Conservation (phyloP, 2,888 invertebrate genomes). For the Conchocele bisecta region DNA sequence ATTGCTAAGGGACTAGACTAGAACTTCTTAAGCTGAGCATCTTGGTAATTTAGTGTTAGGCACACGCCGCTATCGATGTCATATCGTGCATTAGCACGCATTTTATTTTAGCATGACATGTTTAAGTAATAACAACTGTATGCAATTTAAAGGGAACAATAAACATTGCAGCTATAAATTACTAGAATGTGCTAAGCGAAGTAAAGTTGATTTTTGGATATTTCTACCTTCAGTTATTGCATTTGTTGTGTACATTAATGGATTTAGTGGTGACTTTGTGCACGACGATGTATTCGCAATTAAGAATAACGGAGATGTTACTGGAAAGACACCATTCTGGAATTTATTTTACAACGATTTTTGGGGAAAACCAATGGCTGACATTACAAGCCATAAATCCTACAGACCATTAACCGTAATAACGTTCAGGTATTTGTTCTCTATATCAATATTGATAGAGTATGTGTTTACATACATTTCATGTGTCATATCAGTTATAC, state of each 20-base stretch:
- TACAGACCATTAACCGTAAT: constrained; percentile 92
- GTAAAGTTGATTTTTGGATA: neutral
- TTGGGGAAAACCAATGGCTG: constrained; percentile 95
- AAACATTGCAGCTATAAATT: neutral
- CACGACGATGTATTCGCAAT: constrained; percentile 95
- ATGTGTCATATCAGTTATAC: neutral
- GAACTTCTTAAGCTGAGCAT: no score
- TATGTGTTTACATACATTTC: neutral
- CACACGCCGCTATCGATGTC: no score
- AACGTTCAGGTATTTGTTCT: constrained; percentile 90
- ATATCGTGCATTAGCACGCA: no score
- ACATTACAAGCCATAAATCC: constrained; percentile 92
- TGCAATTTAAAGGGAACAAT: constrained; percentile 22
- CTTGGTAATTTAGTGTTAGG: no score
- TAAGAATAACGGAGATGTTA: constrained; percentile 91
- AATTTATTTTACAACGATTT: constrained; percentile 86
- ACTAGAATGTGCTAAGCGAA: neutral
- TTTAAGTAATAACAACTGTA: constrained; percentile 30
- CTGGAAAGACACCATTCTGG: constrained; percentile 84
- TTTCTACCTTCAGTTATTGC: constrained; percentile 57
- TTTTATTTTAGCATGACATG: no score
- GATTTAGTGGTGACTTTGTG: constrained; percentile 87
- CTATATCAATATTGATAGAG: neutral
- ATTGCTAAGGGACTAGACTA: no score
- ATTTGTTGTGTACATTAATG: constrained; percentile 67